Conservation (phyloP, 2,888 invertebrate genomes). For the Dasypolia templi region DNA sequence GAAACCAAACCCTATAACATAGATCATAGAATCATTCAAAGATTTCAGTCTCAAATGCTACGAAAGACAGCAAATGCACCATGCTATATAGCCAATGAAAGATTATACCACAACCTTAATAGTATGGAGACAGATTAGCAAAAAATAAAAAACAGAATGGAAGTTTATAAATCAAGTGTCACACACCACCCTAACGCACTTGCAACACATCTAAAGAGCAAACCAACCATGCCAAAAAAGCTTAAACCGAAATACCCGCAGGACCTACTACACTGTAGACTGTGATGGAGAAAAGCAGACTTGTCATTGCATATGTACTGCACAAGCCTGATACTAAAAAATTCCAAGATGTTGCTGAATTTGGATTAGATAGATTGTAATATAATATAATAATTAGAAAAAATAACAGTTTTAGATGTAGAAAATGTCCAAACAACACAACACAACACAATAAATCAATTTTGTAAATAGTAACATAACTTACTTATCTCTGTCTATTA, state of each 20-base stretch:
- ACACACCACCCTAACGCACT: neutral
- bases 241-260: neutral
- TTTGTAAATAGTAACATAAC: slow-evolving; percentile 51
- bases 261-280: neutral
- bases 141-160: neutral
- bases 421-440: neutral
- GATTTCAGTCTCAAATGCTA: too few relatives aligned
- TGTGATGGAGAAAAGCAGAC: neutral
- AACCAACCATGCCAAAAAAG: neutral
- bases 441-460: too few relatives aligned
- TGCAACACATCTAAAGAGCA: neutral
- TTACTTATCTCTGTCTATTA: slow-evolving; percentile 86
- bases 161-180: neutral
- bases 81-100: neutral
- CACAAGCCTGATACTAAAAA: neutral
- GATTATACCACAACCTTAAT: neutral
- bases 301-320: neutral
- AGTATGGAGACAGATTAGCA: too few relatives aligned
- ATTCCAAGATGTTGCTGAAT: neutral
- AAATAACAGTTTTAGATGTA: neutral
- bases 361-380: neutral
- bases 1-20: too few relatives aligned
- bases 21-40: too few relatives aligned
- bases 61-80: neutral
- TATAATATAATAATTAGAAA: neutral